These are phyloP conservation scores for Notothenia rossii DNA, from an alignment of 2,113 vertebrate species.

Conservation along the genomic window DNA sequence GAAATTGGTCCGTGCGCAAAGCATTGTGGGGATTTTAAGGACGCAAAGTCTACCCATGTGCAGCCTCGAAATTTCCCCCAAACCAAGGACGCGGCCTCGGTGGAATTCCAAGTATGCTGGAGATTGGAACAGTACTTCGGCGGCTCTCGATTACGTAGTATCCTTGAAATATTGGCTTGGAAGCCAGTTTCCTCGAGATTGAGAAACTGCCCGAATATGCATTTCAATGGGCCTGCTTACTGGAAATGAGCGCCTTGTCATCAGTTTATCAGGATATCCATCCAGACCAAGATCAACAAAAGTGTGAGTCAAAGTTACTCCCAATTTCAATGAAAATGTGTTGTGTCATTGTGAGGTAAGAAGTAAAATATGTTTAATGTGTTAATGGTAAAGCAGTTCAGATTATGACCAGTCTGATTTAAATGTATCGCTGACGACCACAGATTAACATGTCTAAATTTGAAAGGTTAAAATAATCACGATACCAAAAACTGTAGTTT, in stretches of 20 bases:
- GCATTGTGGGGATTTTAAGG: no score
- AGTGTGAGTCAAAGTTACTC: neutral
- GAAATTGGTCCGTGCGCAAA: no score
- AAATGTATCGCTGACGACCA: constrained; percentile 14
- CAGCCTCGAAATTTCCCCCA: no score
- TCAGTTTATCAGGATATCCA: constrained; percentile 37
- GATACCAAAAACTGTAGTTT: constrained; percentile 59
- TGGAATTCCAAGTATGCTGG: no score
- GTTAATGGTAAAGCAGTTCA: constrained; percentile 20
- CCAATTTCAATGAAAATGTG: constrained; percentile 9
- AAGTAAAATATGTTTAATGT: constrained; percentile 2
- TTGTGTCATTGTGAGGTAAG: neutral
- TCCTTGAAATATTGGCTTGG: no score
- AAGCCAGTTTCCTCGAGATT: no score
- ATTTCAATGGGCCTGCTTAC: constrained; percentile 51
- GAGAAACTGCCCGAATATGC: constrained; percentile 27
- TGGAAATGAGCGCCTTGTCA: constrained; percentile 51
- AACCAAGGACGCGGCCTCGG: no score
- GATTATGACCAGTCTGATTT: constrained; percentile 28
- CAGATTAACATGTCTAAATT: constrained; percentile 42
- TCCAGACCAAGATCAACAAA: constrained; percentile 10
- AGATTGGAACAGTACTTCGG: no score
- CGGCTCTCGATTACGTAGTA: no score
- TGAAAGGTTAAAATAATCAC: constrained; percentile 58
- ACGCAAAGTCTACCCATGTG: no score